phyloP scores from a whole-genome alignment of 2,113 vertebrate species.

The Entelurus aequoreus region DNA sequence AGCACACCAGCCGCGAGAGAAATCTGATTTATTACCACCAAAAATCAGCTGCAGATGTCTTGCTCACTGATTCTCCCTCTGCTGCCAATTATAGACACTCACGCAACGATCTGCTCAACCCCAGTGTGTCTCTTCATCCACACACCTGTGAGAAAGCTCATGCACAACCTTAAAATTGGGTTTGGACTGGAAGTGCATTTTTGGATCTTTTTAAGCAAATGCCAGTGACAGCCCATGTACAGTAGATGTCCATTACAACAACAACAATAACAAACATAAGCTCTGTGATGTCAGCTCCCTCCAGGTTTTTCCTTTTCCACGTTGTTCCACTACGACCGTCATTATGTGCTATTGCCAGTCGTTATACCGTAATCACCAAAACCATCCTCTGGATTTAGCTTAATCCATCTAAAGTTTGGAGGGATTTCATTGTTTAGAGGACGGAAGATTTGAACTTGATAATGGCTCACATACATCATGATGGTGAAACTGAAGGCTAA shows the following conservation, averaged over 20 bases:
- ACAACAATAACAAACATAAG: slow-evolving; percentile 42
- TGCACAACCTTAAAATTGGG: slow-evolving; percentile 10
- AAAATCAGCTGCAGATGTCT: slow-evolving; percentile 85
- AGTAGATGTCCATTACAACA: slow-evolving; percentile 22
- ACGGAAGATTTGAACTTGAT: slow-evolving; percentile 49
- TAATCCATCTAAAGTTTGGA: slow-evolving; percentile 59
- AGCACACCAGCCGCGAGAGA: slow-evolving; percentile 69
- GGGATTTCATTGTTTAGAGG: slow-evolving; percentile 59
- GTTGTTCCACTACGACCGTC: slow-evolving; percentile 47
- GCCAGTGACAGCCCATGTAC: slow-evolving; percentile 22
- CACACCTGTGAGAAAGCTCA: slow-evolving; percentile 4
- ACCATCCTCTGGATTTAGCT: slow-evolving; percentile 50
- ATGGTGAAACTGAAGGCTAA: slow-evolving; percentile 19
- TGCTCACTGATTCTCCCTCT: slow-evolving; percentile 71
- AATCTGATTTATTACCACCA: slow-evolving; percentile 85
- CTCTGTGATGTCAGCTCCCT: slow-evolving; percentile 51
- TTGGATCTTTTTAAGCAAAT: slow-evolving; percentile 22
- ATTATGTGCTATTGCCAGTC: slow-evolving; percentile 59
- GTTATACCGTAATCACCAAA: slow-evolving; percentile 58
- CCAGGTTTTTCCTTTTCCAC: slow-evolving; percentile 44
- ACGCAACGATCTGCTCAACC: slow-evolving; percentile 70
- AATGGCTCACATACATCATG: slow-evolving; percentile 42
- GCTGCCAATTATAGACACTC: slow-evolving; percentile 82
- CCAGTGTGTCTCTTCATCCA: slow-evolving; percentile 22
- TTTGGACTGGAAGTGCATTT: neutral